Evolutionary conservation across 92 coral and sea anemone genomes (phyloP).

Genomic region (Palythoa caribaeorum): DNA sequence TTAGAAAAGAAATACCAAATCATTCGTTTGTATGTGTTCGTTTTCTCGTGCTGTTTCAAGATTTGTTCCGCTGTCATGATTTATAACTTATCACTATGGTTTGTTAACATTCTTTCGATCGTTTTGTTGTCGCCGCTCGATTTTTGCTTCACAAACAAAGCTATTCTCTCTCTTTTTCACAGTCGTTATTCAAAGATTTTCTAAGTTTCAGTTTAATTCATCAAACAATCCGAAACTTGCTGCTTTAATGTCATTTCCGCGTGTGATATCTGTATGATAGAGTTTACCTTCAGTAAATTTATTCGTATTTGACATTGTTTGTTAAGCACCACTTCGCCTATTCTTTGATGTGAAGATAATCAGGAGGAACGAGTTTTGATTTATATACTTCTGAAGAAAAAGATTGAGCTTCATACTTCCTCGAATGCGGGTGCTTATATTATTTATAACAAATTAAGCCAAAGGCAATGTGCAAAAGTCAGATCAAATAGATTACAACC

Average conservation of each 20-base stretch:
- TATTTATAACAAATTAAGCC: not conserved
- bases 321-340: not conserved
- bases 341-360: slow-evolving; percentile 1
- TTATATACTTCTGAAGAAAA: not conserved
- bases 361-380: not conserved
- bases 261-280: not conserved
- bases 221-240: slow-evolving; percentile 21
- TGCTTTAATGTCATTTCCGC: slow-evolving; percentile 47
- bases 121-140: not conserved
- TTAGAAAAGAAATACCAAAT: slow-evolving; percentile 13
- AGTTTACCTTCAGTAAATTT: slow-evolving; percentile 14
- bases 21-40: not conserved
- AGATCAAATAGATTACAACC: slow-evolving; percentile 3
- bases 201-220: not conserved
- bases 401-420: not conserved
- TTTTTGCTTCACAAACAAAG: not conserved
- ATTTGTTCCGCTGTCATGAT: slow-evolving; percentile 5
- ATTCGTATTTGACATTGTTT: not conserved
- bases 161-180: not conserved
- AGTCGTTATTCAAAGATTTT: not conserved
- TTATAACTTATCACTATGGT: not conserved
- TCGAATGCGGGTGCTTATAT: not conserved
- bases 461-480: not conserved
- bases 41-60: not conserved
- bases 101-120: not conserved